phyloP scores from a whole-genome alignment of 2,113 vertebrate species.

The Centrocercus urophasianus region DNA sequence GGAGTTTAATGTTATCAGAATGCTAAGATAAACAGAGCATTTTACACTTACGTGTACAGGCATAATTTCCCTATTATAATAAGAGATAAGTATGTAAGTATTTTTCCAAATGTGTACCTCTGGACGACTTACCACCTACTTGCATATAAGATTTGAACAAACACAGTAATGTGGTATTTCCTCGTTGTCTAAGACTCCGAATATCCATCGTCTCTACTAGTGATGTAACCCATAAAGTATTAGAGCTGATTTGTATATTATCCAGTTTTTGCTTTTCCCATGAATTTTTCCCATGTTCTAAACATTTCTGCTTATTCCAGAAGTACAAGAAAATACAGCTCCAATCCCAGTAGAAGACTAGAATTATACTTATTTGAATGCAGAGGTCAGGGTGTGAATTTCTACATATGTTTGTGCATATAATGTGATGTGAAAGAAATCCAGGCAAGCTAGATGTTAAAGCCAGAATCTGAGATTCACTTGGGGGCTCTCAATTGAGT shows the following conservation, averaged over 20 bases:
- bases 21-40: not conserved
- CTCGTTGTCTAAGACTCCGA: not conserved
- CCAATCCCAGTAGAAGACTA: not conserved
- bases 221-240: conserved; percentile 62
- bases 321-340: not conserved
- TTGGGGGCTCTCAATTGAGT: not conserved
- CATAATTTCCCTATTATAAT: not conserved
- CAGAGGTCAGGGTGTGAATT: conserved; percentile 15
- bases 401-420: not conserved
- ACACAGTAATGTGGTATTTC: conserved; percentile 35
- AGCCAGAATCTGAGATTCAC: not conserved
- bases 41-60: not conserved
- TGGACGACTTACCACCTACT: not conserved
- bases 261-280: conserved; percentile 66
- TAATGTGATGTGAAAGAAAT: not conserved
- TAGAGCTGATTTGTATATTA: conserved; percentile 50
- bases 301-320: conserved; percentile 29
- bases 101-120: not conserved
- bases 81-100: not conserved
- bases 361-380: not conserved
- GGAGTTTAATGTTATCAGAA: conserved; percentile 6
- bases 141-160: not conserved
- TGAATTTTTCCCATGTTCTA: conserved; percentile 67
- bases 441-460: not conserved
- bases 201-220: not conserved